Conservation (phyloP, 2,888 invertebrate genomes). For the Halocaridina rubra region DNA sequence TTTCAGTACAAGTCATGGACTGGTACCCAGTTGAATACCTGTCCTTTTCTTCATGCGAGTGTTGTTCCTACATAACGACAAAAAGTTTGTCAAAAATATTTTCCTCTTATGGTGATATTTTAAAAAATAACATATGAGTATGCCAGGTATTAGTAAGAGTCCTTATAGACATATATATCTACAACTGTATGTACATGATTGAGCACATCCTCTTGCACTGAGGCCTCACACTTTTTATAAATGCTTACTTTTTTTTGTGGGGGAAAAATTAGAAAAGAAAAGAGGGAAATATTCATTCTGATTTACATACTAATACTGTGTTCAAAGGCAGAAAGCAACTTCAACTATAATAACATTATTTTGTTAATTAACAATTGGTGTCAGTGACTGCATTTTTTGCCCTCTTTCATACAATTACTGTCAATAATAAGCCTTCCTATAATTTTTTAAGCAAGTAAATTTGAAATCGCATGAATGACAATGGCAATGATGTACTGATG, state of each 20-base stretch:
- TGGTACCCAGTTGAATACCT: too few species aligned
- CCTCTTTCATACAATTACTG: too few species aligned
- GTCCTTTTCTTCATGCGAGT: conserved; percentile 38
- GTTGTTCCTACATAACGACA: conserved; percentile 48
- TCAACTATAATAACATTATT: background rate
- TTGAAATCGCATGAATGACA: too few species aligned
- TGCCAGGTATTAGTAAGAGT: conserved; percentile 26
- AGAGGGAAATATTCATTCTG: background rate
- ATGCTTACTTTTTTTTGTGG: background rate
- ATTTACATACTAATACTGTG: background rate
- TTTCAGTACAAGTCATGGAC: too few species aligned
- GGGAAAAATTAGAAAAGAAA: background rate
- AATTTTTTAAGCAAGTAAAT: too few species aligned
- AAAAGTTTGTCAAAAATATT: conserved; percentile 2
- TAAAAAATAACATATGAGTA: conserved; percentile 15
- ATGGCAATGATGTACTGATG: too few species aligned
- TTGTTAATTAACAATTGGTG: too few species aligned
- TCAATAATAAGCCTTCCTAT: too few species aligned
- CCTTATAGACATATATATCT: conserved; percentile 30
- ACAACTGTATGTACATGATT: conserved; percentile 49
- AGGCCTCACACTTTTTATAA: too few species aligned
- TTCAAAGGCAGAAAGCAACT: background rate
- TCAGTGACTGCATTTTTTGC: too few species aligned
- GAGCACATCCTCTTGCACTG: conserved; percentile 40
- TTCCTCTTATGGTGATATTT: background rate